A percentile compares a stretch with the other conserved stretches of the same genome.
These are phyloP conservation scores for Melipona beecheii DNA, from an alignment of 2,888 invertebrate species.

Conservation along the genomic window DNA sequence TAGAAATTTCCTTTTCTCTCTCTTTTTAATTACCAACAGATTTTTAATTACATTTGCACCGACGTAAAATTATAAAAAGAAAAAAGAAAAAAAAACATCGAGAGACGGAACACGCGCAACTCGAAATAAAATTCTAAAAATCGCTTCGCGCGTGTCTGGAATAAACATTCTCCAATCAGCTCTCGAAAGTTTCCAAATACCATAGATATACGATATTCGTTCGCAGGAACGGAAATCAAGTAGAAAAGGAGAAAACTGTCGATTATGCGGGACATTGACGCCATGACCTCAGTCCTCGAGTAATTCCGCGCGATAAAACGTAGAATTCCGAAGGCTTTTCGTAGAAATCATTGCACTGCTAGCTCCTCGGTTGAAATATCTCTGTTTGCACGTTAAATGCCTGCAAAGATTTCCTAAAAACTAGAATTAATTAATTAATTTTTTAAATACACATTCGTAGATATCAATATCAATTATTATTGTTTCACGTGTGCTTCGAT, in stretches of 20 bases:
- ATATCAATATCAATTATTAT: too few species aligned
- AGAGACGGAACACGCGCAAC: not conserved
- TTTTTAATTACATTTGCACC: too few species aligned
- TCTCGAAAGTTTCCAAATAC: constrained; percentile 3
- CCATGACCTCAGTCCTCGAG: not conserved
- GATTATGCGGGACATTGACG: constrained; percentile 17
- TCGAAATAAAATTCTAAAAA: not conserved
- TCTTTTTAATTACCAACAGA: too few species aligned
- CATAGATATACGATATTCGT: constrained; percentile 3
- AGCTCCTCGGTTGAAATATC: not conserved
- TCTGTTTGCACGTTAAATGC: not conserved
- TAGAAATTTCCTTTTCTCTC: too few species aligned
- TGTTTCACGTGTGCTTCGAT: too few species aligned
- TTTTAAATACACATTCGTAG: too few species aligned
- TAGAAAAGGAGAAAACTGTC: constrained; percentile 21
- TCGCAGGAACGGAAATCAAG: not conserved
- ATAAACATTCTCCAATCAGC: not conserved
- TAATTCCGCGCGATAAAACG: constrained; percentile 1
- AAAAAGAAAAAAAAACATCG: too few species aligned
- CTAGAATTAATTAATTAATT: too few species aligned
- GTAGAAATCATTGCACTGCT: not conserved
- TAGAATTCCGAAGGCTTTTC: not conserved
- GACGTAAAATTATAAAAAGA: too few species aligned
- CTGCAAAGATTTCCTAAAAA: too few species aligned
- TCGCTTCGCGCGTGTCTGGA: not conserved